A percentile compares a stretch with the other conserved stretches of the same genome.
These are phyloP conservation scores for Prionace glauca DNA, from an alignment of 2,797 vertebrate genomes.

Conservation along the genomic window DNA sequence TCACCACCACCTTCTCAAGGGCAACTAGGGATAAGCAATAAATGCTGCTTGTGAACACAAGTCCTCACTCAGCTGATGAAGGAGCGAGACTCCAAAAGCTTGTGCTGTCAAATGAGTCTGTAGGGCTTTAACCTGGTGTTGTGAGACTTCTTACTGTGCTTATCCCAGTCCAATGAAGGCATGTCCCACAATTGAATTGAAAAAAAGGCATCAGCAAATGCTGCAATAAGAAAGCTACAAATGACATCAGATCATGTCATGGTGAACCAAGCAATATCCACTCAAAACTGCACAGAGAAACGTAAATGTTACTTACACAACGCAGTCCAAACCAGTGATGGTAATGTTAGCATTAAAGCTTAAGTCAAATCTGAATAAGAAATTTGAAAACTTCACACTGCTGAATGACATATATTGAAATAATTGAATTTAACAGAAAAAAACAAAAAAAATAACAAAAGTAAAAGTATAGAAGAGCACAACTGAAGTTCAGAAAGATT, in stretches of 20 bases:
- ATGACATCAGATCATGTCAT: not conserved
- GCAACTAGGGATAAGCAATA: no score
- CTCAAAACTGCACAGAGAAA: not conserved
- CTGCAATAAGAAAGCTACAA: not conserved
- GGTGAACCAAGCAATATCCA: not conserved
- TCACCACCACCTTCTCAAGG: no score
- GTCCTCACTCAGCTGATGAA: no score
- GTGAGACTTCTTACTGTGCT: no score
- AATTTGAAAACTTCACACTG: not conserved
- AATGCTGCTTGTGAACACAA: no score
- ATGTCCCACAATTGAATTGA: no score
- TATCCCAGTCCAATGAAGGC: no score
- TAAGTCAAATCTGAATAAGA: not conserved
- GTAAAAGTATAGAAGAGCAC: not conserved
- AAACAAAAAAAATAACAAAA: not conserved
- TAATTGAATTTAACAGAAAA: not conserved
- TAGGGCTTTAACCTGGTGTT: no score
- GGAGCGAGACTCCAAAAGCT: no score
- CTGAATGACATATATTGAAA: not conserved
- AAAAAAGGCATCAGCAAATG: not conserved
- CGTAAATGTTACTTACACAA: not conserved
- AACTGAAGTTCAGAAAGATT: not conserved
- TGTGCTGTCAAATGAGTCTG: no score
- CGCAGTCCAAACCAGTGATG: not conserved
- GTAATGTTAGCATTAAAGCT: not conserved